Conservation (phyloP, 2,888 invertebrate genomes). For the Aquatica leii region DNA sequence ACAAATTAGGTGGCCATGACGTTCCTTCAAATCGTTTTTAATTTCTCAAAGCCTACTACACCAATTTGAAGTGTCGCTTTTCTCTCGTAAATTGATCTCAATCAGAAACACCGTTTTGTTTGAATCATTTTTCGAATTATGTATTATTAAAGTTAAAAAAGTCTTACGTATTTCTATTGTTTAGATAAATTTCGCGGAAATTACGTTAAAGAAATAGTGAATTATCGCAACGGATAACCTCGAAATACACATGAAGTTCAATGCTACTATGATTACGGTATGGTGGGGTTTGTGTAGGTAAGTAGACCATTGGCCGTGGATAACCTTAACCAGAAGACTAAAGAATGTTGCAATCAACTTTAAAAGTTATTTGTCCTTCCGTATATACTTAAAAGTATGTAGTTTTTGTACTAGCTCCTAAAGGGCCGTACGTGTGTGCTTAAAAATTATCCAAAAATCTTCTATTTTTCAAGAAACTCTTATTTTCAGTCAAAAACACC, state of each 20-base stretch:
- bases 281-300: constrained; percentile 57
- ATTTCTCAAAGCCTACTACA: too few species aligned
- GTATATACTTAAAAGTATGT: constrained; percentile 6
- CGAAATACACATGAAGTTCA: constrained; percentile 44
- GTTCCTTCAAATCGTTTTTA: too few species aligned
- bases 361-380: constrained; percentile 41
- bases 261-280: constrained; percentile 41
- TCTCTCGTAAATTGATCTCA: too few species aligned
- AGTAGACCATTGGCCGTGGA: constrained; percentile 57
- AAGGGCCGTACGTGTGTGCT: not conserved
- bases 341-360: constrained; percentile 42
- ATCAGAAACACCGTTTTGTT: too few species aligned
- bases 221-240: constrained; percentile 37
- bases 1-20: too few species aligned
- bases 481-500: constrained; percentile 21
- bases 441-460: constrained; percentile 19
- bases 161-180: not conserved
- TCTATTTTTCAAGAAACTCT: too few species aligned
- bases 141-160: too few species aligned
- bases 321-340: constrained; percentile 52
- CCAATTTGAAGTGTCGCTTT: too few species aligned
- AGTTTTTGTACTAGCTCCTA: not conserved
- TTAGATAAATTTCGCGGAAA: constrained; percentile 14
- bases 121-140: too few species aligned
- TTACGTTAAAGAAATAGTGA: constrained; percentile 32